These are phyloP conservation scores for Pachycephus smyrnensis DNA, from an alignment of 2,888 invertebrate genomes.

Conservation along the genomic window DNA sequence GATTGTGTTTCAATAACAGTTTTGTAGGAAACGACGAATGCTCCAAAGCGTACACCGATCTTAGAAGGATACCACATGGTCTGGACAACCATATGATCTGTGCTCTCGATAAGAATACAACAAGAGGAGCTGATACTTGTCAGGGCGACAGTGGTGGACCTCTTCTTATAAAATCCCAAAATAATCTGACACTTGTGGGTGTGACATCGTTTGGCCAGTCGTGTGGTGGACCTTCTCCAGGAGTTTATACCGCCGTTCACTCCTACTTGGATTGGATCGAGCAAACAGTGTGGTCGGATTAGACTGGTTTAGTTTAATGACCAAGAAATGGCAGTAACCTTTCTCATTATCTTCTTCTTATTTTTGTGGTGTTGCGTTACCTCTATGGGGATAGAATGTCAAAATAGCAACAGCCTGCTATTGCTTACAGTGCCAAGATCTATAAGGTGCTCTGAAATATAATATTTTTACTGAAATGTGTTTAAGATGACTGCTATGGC, in stretches of 20 bases:
- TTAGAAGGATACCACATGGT: constrained; percentile 44
- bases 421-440: too few species aligned
- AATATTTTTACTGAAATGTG: too few species aligned
- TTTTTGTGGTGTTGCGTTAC: too few species aligned
- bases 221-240: constrained; percentile 52
- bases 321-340: too few species aligned
- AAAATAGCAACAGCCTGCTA: too few species aligned
- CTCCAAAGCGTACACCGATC: constrained; percentile 32
- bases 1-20: constrained; percentile 28
- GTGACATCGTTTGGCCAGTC: constrained; percentile 55
- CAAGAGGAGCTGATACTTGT: constrained; percentile 49
- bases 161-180: constrained; percentile 39
- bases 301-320: too few species aligned
- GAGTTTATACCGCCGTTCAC: constrained; percentile 54
- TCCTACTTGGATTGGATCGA: constrained; percentile 60
- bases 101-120: constrained; percentile 43
- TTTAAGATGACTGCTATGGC: too few species aligned
- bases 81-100: constrained; percentile 53
- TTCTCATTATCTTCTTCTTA: too few species aligned
- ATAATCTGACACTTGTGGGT: constrained; percentile 45
- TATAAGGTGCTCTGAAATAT: too few species aligned
- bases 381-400: too few species aligned
- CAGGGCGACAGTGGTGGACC: constrained; percentile 61
- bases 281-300: constrained; percentile 46
- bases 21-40: constrained; percentile 46